A percentile compares a stretch with the other conserved stretches of the same genome.
Conservation (phyloP, 64 coral and sea anemone species). For the Montipora sp. region DNA sequence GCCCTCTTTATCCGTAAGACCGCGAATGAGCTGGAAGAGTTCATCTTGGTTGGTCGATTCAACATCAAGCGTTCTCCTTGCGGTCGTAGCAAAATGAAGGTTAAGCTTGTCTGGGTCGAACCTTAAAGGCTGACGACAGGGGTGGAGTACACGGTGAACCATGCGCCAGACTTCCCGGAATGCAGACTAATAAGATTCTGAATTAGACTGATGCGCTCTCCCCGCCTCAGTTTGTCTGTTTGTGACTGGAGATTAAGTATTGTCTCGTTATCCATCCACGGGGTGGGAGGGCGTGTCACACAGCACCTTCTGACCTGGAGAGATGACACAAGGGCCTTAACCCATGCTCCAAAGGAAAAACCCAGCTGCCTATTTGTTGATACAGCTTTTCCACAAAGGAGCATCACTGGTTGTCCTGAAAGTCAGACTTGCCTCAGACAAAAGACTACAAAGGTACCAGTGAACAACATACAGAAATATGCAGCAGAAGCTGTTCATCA, state of each 20-base stretch:
- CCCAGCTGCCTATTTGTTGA: slow-evolving; percentile 19
- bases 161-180: slow-evolving; percentile 42
- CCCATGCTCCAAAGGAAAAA: slow-evolving; percentile 1
- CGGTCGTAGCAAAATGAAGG: slow-evolving; percentile 58
- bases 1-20: no score
- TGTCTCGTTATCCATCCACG: no score
- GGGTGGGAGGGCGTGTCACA: no score
- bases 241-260: no score
- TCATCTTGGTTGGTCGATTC: slow-evolving; percentile 8
- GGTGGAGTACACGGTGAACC: slow-evolving; percentile 43
- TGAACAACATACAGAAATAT: slow-evolving; percentile 21
- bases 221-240: no score
- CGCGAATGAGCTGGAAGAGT: no score
- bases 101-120: slow-evolving; percentile 70
- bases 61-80: slow-evolving; percentile 56
- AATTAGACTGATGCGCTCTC: no score
- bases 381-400: slow-evolving; percentile 4
- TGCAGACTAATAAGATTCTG: background rate
- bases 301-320: background rate
- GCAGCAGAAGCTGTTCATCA: slow-evolving; percentile 1
- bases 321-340: slow-evolving; percentile 26
- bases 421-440: slow-evolving; percentile 4
- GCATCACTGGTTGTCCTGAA: slow-evolving; percentile 6
- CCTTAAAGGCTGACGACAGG: slow-evolving; percentile 40
- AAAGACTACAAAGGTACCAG: slow-evolving; percentile 7